phyloP scores from a whole-genome alignment of 2,113 vertebrate species.

The Gorsachius goisagi region DNA sequence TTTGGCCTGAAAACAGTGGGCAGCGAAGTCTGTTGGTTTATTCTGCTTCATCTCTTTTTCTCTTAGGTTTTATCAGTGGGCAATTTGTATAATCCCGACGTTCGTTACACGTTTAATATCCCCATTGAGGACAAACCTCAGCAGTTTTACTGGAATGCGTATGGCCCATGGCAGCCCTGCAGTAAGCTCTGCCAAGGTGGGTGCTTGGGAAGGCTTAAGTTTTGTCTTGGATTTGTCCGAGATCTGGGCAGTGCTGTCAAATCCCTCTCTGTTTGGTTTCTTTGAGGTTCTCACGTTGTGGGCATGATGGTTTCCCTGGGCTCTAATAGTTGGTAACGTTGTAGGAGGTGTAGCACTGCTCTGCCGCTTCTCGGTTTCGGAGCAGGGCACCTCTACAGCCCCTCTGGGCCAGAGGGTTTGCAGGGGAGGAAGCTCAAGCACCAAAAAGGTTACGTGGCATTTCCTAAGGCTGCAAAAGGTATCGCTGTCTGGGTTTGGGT shows the following conservation, averaged over 20 bases:
- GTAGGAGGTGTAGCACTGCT: background rate
- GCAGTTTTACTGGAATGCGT: slow-evolving; percentile 92
- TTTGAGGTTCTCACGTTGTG: background rate
- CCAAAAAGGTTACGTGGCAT: background rate
- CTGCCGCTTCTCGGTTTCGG: background rate
- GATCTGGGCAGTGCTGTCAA: background rate
- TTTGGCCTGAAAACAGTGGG: background rate
- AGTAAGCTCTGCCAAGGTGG: slow-evolving; percentile 94
- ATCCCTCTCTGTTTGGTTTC: background rate
- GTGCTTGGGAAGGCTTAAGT: background rate
- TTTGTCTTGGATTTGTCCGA: background rate
- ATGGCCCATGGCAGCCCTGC: slow-evolving; percentile 95
- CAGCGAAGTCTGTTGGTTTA: background rate
- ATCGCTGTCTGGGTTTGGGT: background rate
- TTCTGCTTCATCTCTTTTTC: background rate
- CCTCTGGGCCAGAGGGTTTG: background rate
- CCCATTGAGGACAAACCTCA: slow-evolving; percentile 94
- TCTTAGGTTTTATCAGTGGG: slow-evolving; percentile 93
- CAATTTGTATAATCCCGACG: slow-evolving; percentile 92
- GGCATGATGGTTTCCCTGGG: background rate
- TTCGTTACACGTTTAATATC: slow-evolving; percentile 95
- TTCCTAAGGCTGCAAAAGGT: background rate
- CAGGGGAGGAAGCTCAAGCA: background rate
- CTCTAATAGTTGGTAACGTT: background rate
- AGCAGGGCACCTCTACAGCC: background rate